Evolutionary conservation across 2,797 vertebrate genomes (phyloP), one percentile per base, ranked within the genome.

Genomic region (Cryptoprocta ferox): DNA sequence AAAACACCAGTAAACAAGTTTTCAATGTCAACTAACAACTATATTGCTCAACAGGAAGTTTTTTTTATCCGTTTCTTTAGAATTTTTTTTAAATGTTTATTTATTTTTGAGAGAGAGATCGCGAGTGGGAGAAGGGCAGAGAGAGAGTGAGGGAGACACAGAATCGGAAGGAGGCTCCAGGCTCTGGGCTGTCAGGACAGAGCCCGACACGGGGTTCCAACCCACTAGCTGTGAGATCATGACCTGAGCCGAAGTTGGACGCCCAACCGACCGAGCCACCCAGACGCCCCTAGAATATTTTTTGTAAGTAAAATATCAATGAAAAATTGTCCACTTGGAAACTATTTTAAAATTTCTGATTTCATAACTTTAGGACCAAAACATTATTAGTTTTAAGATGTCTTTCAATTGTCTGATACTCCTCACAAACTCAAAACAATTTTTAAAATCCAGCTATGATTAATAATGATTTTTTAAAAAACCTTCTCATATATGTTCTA

Each of bases 21-120:
- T 96, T 88, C 45, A 63, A 59, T 81, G 95, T 92, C 61, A 93
- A 35, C 16, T 78, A 10, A 78, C 84, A 95, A n/a, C 2, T 18
- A 4, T 37, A 42, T 66, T 95, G 70, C 94, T 87, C n/a, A 96
- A 37, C 3, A 53, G 35, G 32, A 81, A 91, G 8, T 61, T 79
- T 59, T 61, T 79, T 30, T 39, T 42, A 59, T 56, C 65, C 2
- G 80, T 68, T 70, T 75, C 6, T 76, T 95, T 61, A 70, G 10
- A 80, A 50, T 39, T 26, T 76, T 76, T 79, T 68, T 86, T 81
- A 45, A 45, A 45, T 45, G 42, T 45, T 45, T 45, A 45, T 45
- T 45, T 45, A 45, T 45, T 45, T 45, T 45, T 45, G 42, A 45
- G 42, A 45, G 42, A 9, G 42, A 45, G 42, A 45, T 9, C 8